Conservation (phyloP, 2,888 invertebrate genomes). For the Meliscaeva auricollis region DNA sequence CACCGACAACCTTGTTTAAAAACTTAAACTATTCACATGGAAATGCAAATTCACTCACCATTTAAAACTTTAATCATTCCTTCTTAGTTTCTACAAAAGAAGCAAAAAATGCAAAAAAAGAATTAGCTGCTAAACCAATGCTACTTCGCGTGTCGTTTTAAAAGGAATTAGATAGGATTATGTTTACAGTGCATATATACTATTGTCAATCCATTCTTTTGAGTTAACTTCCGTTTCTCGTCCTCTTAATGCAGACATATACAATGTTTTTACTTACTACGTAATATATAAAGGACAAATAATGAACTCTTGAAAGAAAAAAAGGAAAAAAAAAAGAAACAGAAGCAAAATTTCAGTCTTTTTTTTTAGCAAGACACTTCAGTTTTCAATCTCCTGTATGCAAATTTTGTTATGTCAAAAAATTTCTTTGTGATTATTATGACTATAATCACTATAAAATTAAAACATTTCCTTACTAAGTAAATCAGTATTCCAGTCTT, state of each 20-base stretch:
- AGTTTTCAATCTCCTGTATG: too few relatives aligned
- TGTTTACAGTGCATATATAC: conserved; percentile 17
- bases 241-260: conserved; percentile 13
- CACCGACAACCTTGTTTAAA: conserved; percentile 39
- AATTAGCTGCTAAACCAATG: conserved; percentile 50
- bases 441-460: too few relatives aligned
- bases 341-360: too few relatives aligned
- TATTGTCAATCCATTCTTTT: conserved; percentile 33
- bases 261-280: background rate
- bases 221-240: conserved; percentile 38
- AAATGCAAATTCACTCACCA: conserved; percentile 60
- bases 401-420: too few relatives aligned
- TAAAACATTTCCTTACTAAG: too few relatives aligned
- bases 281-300: too few relatives aligned
- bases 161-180: conserved; percentile 60
- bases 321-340: too few relatives aligned
- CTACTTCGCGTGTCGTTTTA: conserved; percentile 37
- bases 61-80: conserved; percentile 39
- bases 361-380: too few relatives aligned
- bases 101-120: background rate
- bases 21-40: conserved; percentile 47
- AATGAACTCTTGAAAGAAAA: background rate
- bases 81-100: conserved; percentile 19
- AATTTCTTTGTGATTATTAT: too few relatives aligned
- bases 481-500: too few relatives aligned